Evolutionary conservation across 2,797 vertebrate species (phyloP).

Genomic region (Percopsis omiscomaycus): DNA sequence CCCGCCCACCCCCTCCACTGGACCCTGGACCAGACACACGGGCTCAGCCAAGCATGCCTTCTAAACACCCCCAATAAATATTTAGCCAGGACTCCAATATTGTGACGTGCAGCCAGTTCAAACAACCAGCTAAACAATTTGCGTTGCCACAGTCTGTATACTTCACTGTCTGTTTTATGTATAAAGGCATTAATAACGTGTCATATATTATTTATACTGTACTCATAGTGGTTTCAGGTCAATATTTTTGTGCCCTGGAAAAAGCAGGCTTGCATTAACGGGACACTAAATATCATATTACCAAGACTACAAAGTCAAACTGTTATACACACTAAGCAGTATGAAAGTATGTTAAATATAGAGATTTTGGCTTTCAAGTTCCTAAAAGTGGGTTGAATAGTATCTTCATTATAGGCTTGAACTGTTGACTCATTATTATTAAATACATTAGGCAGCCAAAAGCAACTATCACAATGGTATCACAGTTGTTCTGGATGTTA

Average conservation of each 20-base stretch:
- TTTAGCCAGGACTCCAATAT: conserved; percentile 73
- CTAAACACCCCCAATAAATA: conserved; percentile 73
- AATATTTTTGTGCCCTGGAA: conserved; percentile 40
- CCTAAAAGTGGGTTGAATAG: too few relatives aligned
- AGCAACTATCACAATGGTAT: background rate
- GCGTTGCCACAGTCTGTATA: conserved; percentile 72
- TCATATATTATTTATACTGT: conserved; percentile 60
- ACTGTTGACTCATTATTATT: too few relatives aligned
- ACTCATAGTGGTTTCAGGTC: conserved; percentile 15
- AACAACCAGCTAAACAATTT: conserved; percentile 79
- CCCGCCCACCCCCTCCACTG: conserved; percentile 21
- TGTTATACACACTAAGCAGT: background rate
- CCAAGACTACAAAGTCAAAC: conserved; percentile 25
- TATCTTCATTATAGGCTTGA: too few relatives aligned
- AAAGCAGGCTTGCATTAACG: conserved; percentile 32
- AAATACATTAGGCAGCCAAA: too few relatives aligned
- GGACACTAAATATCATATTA: conserved; percentile 24
- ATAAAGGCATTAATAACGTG: conserved; percentile 43
- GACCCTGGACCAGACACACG: conserved; percentile 61
- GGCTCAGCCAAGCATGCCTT: conserved; percentile 57
- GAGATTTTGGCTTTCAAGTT: too few relatives aligned
- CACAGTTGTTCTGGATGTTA: conserved; percentile 34
- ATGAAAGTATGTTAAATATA: too few relatives aligned
- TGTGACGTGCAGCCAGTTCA: conserved; percentile 76
- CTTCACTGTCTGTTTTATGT: conserved; percentile 60